Evolutionary conservation across 2,113 vertebrate species (phyloP), one percentile per base, ranked within the genome.

Genomic region (Chlorocebus sabaeus): DNA sequence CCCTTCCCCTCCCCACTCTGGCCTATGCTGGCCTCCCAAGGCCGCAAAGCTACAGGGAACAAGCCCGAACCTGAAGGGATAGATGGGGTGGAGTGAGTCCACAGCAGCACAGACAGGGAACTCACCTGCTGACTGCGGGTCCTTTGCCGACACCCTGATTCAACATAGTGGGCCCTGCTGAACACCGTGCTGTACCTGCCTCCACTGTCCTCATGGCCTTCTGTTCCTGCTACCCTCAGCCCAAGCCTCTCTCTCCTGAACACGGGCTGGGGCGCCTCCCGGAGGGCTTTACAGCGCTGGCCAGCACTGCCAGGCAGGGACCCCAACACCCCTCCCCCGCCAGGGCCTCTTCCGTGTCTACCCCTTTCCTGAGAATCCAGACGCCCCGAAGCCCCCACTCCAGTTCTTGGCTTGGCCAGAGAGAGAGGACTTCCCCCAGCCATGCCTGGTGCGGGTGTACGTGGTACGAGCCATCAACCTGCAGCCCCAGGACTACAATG

Each of bases 341-440:
- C 88, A 99, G 99, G 99, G 99, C 9, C 98, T 98, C 1, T 99
- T 99, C 97, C n/a, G 94, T 0, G 91, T 99, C 96, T 99, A 98
- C 91, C 98, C 98, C 13, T 90, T 98, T 88, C 98, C 99, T 23
- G 98, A 99, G 98, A 98, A 97, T 32, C 97, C 98, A 0, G 27
- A 17, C 0, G 72, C 9, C n/a, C 45, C 93, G 1, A 95, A 85
- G 0, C 98, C 95, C 0, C 98, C 98, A 0, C 98, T 98, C 5
- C 98, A 89, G 97, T 99, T 99, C 96, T 90, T 87, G 40, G 73
- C 95, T 68, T 97, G 98, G 96, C 98, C 98, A 0, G 92, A 97
- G 23, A 95, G 70, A 1, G 97, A 98, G 9, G 97, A 98, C 52
- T 61, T 82, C 0, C 98, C 98, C 2, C 98, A 98, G 90, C 6